Conservation (phyloP, 1,140 invertebrate species). For the Nephotettix cincticeps region DNA sequence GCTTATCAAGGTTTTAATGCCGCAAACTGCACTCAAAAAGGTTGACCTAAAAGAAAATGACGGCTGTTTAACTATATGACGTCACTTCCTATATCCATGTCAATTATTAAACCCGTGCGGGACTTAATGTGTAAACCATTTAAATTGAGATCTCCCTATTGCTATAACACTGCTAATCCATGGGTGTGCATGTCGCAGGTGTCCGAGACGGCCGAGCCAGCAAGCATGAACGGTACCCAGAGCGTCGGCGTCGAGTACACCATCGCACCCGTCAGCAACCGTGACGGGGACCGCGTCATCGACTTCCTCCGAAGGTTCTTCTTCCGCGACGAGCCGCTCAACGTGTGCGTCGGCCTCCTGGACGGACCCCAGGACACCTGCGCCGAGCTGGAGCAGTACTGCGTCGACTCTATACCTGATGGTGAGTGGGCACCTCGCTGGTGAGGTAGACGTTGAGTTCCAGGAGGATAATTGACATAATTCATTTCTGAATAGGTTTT, state of each 20-base stretch:
- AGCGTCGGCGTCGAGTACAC: constrained; percentile 21
- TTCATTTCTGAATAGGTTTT: too few species aligned
- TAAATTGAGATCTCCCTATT: too few species aligned
- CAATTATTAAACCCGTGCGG: too few species aligned
- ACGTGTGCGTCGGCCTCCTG: constrained; percentile 59
- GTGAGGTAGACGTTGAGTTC: too few species aligned
- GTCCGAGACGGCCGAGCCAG: neutral
- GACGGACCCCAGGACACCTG: constrained; percentile 62
- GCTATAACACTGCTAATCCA: too few species aligned
- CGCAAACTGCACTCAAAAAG: too few species aligned
- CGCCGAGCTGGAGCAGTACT: constrained; percentile 63
- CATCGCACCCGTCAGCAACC: constrained; percentile 42
- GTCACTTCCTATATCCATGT: too few species aligned
- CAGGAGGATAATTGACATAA: too few species aligned
- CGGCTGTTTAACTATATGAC: too few species aligned
- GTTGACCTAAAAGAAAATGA: too few species aligned
- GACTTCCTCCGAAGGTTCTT: constrained; percentile 62
- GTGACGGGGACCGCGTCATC: constrained; percentile 54
- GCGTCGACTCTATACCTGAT: constrained; percentile 55
- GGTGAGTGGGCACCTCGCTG: constrained; percentile 32
- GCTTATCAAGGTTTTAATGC: too few species aligned
- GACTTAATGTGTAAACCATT: too few species aligned
- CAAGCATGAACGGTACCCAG: neutral
- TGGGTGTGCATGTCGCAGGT: neutral
- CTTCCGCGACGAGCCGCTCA: constrained; percentile 72